Evolutionary conservation across 2,797 vertebrate genomes (phyloP), one percentile per base, ranked within the genome.

Genomic region (Euphonia xanthogaster): DNA sequence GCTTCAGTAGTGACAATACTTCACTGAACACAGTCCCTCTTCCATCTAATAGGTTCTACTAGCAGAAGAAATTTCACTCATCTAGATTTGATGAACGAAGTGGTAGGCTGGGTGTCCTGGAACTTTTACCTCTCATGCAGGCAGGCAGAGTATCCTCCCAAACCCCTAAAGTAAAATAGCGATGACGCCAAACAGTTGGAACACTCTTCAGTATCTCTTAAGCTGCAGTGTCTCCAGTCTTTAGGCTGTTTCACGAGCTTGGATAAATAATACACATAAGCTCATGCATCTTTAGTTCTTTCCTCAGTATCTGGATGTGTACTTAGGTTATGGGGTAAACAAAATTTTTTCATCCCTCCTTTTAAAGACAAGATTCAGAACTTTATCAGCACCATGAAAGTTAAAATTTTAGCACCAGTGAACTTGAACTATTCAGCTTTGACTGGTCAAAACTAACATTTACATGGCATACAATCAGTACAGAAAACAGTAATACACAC

Each of bases 401-500:
- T 71, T 61, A 50, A 62, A 66, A 33, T 21, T 67, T 83, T 81
- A 95, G 90, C 94, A 97, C 85, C 94, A 78, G 23, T 54, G 47
- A 66, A 79, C 58, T 65, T 57, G 30, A 85, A 63, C 44, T 50
- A 53, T 39, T 85, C 44, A 35, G 45, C 30, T 86, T 47, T 80
- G 63, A 66, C 72, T 51, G 68, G 55, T 82, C 45, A 78, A 77
- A 62, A 71, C 7, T 21, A 90, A 39, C 33, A 68, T 86, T 67
- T 60, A 61, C 20, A 72, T 7, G 37, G 80, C 58, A 66, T 31
- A 50, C 23, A 61, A 37, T 65, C 58, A 45, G 15, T 30, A 87
- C 24, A 89, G 85, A 72, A 72, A 77, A 63, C 42, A 68, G 0
- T 16, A 76, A 44, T 5, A 65, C 11, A 40, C 0, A 8, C n/a